Evolutionary conservation across 2,888 invertebrate species (phyloP).

Genomic region (Thymelicus sylvestris): DNA sequence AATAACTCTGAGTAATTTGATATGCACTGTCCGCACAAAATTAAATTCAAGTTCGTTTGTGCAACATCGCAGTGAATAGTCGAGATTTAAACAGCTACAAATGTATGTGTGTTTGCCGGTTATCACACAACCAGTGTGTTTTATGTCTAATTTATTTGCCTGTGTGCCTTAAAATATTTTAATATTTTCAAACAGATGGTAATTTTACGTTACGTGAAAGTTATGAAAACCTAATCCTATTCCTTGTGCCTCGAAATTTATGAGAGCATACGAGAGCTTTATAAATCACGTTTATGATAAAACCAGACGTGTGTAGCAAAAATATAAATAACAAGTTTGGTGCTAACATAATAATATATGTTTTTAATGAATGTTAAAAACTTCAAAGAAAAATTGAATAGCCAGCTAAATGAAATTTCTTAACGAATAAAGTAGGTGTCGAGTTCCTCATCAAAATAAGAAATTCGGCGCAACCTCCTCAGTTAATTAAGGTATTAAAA

Average conservation of each 20-base stretch:
- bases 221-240: constrained; percentile 33
- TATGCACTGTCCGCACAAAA: too few relatives aligned
- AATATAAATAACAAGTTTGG: constrained; percentile 19
- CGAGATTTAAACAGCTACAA: too few relatives aligned
- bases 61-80: too few relatives aligned
- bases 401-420: constrained; percentile 53
- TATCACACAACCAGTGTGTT: too few relatives aligned
- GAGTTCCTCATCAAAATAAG: constrained; percentile 63
- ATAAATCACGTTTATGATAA: constrained; percentile 37
- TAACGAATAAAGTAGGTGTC: constrained; percentile 58
- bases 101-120: too few relatives aligned
- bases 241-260: constrained; percentile 30
- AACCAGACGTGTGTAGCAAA: constrained; percentile 22
- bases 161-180: constrained; percentile 7
- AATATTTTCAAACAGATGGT: constrained; percentile 2
- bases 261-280: constrained; percentile 29
- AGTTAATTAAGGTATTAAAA: constrained; percentile 72
- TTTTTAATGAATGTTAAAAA: constrained; percentile 30
- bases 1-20: too few relatives aligned
- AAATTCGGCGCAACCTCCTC: constrained; percentile 62
- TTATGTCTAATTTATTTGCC: too few relatives aligned
- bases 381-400: constrained; percentile 37
- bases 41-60: too few relatives aligned
- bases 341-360: constrained; percentile 19
- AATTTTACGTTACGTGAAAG: constrained; percentile 18